Conservation (phyloP, 2,113 vertebrate species). For the Glaucidium brasilianum region DNA sequence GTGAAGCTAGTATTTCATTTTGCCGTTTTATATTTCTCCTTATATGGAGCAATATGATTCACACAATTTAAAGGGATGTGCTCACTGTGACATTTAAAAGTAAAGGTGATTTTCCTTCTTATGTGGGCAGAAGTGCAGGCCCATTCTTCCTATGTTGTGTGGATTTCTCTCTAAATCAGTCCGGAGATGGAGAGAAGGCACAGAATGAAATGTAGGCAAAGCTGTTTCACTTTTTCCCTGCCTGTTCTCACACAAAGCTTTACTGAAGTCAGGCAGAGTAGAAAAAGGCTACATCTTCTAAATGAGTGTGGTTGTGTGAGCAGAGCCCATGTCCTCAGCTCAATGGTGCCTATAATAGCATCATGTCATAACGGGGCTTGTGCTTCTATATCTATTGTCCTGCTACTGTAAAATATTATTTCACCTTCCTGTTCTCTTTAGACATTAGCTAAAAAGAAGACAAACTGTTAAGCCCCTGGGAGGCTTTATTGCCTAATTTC, state of each 20-base stretch:
- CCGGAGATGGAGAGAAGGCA: background rate
- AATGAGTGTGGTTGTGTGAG: accelerated
- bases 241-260: background rate
- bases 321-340: background rate
- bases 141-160: background rate
- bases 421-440: background rate
- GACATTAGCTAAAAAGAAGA: background rate
- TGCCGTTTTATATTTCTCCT: background rate
- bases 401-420: background rate
- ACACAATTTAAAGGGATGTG: background rate
- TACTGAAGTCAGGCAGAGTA: background rate
- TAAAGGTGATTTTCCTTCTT: background rate
- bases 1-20: background rate
- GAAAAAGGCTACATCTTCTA: background rate
- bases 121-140: background rate
- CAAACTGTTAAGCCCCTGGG: background rate
- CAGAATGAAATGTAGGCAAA: background rate
- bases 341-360: background rate
- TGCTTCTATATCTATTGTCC: background rate
- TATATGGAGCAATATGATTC: background rate
- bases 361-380: accelerated
- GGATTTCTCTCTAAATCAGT: background rate
- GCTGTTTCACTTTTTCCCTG: background rate
- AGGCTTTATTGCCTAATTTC: background rate
- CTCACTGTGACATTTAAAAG: background rate